These are phyloP conservation scores for Papilio polytes DNA, from an alignment of 1,140 invertebrate species.

Conservation along the genomic window DNA sequence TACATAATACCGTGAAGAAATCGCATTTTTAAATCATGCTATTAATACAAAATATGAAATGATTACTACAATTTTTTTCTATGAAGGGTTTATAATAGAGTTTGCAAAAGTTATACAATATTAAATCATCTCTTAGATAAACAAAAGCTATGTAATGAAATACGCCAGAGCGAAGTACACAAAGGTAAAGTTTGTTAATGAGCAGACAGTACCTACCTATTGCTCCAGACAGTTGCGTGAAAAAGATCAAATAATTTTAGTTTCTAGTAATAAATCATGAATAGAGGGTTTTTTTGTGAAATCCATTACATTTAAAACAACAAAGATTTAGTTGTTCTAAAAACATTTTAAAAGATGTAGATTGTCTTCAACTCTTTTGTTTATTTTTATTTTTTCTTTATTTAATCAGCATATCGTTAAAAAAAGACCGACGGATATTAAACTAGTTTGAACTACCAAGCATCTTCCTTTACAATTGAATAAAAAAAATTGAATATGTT, in stretches of 20 bases:
- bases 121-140: not conserved
- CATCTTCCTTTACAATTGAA: no score
- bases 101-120: not conserved
- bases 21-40: not conserved
- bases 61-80: not conserved
- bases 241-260: not conserved
- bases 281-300: not conserved
- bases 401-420: no score
- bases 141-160: constrained; percentile 11
- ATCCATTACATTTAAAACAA: no score
- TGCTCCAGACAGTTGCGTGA: not conserved
- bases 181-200: constrained; percentile 21
- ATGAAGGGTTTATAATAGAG: not conserved
- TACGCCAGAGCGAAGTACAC: not conserved
- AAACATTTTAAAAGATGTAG: no score
- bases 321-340: no score
- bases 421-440: no score
- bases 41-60: not conserved
- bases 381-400: no score
- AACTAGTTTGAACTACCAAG: no score
- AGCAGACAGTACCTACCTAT: not conserved
- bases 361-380: no score
- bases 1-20: not conserved
- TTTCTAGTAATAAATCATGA: not conserved
- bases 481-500: no score